phyloP scores from a whole-genome alignment of 2,797 vertebrate species.

The Leucoraja ocellata region DNA sequence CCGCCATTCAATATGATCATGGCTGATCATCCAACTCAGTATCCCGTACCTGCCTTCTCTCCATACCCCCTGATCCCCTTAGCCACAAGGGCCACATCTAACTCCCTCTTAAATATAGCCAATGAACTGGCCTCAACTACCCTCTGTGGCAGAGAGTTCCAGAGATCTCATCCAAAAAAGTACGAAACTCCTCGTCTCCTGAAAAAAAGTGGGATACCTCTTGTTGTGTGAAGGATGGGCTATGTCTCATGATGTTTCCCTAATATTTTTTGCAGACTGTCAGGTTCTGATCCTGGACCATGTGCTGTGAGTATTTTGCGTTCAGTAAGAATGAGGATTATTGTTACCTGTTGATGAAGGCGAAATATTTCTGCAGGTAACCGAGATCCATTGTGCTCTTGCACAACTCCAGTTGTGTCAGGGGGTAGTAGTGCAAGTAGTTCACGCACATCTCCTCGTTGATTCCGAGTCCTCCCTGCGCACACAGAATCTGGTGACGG shows the following conservation, averaged over 20 bases:
- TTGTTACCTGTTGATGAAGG: constrained; percentile 74
- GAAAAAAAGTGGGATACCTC: neutral
- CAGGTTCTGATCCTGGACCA: neutral
- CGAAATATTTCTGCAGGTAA: constrained; percentile 81
- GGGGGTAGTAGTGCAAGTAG: constrained; percentile 91
- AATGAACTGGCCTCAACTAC: too few relatives aligned
- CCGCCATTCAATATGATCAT: too few relatives aligned
- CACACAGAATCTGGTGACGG: neutral
- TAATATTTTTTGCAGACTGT: neutral
- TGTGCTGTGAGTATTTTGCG: neutral
- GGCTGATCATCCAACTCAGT: too few relatives aligned
- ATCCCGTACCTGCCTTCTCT: too few relatives aligned
- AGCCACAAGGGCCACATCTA: too few relatives aligned
- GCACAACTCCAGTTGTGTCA: constrained; percentile 83
- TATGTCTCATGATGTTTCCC: neutral
- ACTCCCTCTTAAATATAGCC: too few relatives aligned
- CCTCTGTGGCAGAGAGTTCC: too few relatives aligned
- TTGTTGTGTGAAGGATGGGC: neutral
- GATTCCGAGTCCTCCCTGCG: constrained; percentile 85
- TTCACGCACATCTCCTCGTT: constrained; percentile 95
- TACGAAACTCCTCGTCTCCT: neutral
- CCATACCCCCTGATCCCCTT: too few relatives aligned
- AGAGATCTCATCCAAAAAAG: neutral
- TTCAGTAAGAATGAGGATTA: neutral
- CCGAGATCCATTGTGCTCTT: constrained; percentile 73